Evolutionary conservation across 1,140 invertebrate genomes (phyloP).

Genomic region (Bombus fervidus): DNA sequence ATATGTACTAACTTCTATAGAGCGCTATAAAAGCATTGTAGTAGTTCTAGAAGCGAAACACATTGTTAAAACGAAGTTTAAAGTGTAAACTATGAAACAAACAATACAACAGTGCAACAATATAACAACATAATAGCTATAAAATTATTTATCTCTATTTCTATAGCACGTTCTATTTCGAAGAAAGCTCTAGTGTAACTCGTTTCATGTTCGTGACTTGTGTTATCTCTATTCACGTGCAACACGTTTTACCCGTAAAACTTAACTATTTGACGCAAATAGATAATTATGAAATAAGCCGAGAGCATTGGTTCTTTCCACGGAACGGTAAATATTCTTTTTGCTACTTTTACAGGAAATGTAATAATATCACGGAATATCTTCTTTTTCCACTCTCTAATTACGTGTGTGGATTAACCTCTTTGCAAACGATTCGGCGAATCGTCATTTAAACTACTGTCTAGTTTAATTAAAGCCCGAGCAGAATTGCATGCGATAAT

Average conservation of each 20-base stretch:
- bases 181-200: neutral
- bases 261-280: neutral
- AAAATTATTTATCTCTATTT: too few species aligned
- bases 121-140: too few species aligned
- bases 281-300: neutral
- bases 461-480: constrained; percentile 45
- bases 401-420: neutral
- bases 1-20: too few species aligned
- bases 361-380: too few species aligned
- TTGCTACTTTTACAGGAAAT: neutral
- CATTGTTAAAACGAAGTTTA: neutral
- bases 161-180: too few species aligned
- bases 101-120: neutral
- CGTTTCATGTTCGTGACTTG: constrained; percentile 1
- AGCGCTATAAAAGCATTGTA: too few species aligned
- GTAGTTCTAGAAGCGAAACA: neutral
- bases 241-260: constrained; percentile 27
- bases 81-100: neutral
- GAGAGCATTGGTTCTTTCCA: neutral
- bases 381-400: neutral
- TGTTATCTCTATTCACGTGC: constrained; percentile 1
- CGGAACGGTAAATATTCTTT: neutral
- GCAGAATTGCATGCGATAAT: constrained; percentile 45
- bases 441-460: constrained; percentile 14
- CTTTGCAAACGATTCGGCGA: constrained; percentile 3